Conservation (phyloP, 2,888 invertebrate genomes). For the Polydesmus complanatus region DNA sequence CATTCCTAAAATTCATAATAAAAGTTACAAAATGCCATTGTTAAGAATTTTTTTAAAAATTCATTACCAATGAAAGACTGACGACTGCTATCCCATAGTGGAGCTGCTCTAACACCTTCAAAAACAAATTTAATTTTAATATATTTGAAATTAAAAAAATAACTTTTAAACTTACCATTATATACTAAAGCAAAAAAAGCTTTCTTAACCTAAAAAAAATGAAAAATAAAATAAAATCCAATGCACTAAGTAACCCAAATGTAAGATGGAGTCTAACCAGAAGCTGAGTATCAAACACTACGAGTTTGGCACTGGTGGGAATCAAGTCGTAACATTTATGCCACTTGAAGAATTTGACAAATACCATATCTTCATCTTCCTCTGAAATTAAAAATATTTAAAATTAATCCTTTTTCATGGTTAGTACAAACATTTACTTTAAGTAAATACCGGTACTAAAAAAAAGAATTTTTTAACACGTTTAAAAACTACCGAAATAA, state of each 20-base stretch:
- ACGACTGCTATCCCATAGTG: conserved; percentile 85
- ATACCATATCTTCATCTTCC: conserved; percentile 93
- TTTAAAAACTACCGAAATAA: too few relatives aligned
- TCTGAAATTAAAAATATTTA: conserved; percentile 45
- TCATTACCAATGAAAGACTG: conserved; percentile 74
- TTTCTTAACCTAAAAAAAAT: conserved; percentile 58
- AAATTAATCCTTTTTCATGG: too few relatives aligned
- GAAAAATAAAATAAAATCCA: background rate
- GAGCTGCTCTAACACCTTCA: conserved; percentile 83
- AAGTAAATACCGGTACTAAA: too few relatives aligned
- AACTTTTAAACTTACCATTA: conserved; percentile 54
- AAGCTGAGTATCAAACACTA: conserved; percentile 96
- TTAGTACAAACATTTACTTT: too few relatives aligned
- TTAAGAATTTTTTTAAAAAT: conserved; percentile 2
- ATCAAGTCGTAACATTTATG: conserved; percentile 99
- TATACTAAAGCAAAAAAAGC: conserved; percentile 98
- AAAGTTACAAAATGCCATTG: background rate
- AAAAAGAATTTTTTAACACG: too few relatives aligned
- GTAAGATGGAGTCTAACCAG: conserved; percentile 38
- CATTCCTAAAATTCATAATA: conserved; percentile 45
- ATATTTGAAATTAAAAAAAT: conserved; percentile 12
- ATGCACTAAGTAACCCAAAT: background rate
- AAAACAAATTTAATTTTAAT: conserved; percentile 7
- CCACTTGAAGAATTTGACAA: conserved; percentile 98
- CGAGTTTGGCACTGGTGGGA: conserved; percentile 96